Evolutionary conservation across 2,113 vertebrate genomes (phyloP), one percentile per base, ranked within the genome.

Genomic region (Hyla sarda): DNA sequence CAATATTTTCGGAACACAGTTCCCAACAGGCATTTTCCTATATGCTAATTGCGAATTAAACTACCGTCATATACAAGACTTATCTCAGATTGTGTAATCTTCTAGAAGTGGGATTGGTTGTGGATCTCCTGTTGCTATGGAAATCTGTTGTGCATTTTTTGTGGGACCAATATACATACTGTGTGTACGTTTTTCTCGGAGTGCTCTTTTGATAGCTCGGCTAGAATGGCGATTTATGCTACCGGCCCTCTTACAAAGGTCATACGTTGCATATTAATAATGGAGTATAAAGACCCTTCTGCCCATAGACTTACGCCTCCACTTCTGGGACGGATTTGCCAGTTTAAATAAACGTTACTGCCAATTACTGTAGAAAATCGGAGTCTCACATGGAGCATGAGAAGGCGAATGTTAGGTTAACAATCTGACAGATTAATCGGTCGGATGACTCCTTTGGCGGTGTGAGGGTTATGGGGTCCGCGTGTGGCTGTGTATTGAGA

Each of bases 371-470:
- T 41, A 41, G 28, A 74, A 67, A 71, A 80, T 45, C 62, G 2
- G 32, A 80, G 47, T 41, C 28, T 6, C 30, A 28, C n/a, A 41
- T 2, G 19, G 37, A 41, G 2, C 14, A 21, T 47, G 60, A 69
- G 11, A 41, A 45, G 67, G 67, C 23, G 14, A 80, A 56, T 69
- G 54, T 56, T 58, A 73, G 65, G 30, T 69, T 86, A 86, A 86
- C 79, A 86, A 73, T 73, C 80, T 81, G 62, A 73, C 52, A 67
- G 13, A 71, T 79, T 86, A 84, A 65, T 76, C 34, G 67, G 34
- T 28, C 25, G 77, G 62, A 80, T 62, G 16, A 80, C 54, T 80
- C 54, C 32, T 80, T 56, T 80, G 76, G 16, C 65, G 65, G 21
- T 16, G 76, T 41, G 3, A 32, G n/a, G 76, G 19, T 34, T 21